Percentiles rank a stretch among this genome's conserved stretches.
These are phyloP conservation scores for Morinoia aosen DNA, from an alignment of 2,888 invertebrate genomes.

Conservation along the genomic window DNA sequence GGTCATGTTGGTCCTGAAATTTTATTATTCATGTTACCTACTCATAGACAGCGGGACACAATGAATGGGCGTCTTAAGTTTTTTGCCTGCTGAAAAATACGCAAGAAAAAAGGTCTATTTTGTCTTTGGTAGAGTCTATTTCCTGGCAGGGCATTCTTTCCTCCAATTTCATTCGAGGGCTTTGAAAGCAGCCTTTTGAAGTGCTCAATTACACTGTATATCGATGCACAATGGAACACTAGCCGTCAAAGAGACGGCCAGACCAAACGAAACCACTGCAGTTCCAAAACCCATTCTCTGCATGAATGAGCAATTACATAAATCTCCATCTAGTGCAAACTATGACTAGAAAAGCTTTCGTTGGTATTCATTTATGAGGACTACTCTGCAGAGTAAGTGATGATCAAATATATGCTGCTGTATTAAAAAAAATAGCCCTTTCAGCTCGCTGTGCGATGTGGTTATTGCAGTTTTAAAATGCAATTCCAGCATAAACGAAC, in stretches of 20 bases:
- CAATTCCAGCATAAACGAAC: background rate
- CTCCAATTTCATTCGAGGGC: background rate
- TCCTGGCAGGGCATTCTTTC: background rate
- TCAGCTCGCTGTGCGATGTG: background rate
- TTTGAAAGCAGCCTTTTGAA: background rate
- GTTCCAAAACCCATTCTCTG: background rate
- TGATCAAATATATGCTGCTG: background rate
- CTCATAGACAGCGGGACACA: background rate
- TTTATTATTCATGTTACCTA: background rate
- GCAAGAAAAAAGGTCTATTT: background rate
- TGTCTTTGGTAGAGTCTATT: background rate
- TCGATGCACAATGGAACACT: background rate
- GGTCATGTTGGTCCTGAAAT: background rate
- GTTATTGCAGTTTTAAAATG: background rate
- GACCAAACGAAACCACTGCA: background rate
- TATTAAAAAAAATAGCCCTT: background rate
- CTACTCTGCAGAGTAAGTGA: background rate
- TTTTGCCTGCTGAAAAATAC: background rate
- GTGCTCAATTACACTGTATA: conserved; percentile 1
- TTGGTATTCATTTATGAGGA: background rate
- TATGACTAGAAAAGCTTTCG: background rate
- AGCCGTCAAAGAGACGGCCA: background rate
- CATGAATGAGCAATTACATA: conserved; percentile 12
- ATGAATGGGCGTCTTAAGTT: background rate
- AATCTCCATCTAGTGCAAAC: background rate